Conservation (phyloP, 1,140 invertebrate genomes). For the Drosophila ironensis region DNA sequence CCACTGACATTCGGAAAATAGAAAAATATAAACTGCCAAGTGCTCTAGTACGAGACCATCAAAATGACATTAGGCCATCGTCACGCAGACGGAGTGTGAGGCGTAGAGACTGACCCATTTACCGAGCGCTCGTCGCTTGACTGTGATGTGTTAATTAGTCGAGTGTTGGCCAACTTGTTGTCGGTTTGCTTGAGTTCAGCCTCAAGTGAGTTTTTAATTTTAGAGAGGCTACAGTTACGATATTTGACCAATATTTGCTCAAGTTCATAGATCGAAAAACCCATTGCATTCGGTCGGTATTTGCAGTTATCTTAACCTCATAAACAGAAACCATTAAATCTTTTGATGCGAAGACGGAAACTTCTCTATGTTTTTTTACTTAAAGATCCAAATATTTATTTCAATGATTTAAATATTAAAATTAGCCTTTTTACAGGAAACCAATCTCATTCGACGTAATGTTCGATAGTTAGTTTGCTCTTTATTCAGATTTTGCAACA, state of each 20-base stretch:
- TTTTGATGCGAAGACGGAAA: too few species aligned
- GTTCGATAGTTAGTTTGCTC: too few species aligned
- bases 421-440: too few species aligned
- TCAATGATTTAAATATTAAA: too few species aligned
- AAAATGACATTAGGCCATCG: conserved; percentile 61
- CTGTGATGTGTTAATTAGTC: conserved; percentile 71
- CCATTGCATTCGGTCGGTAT: too few species aligned
- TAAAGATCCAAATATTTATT: too few species aligned
- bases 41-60: conserved; percentile 58
- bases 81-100: neutral
- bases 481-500: conserved; percentile 3
- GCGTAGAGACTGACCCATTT: conserved; percentile 43
- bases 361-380: too few species aligned
- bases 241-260: neutral
- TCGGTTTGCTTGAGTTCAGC: conserved; percentile 19
- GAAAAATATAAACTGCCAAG: neutral
- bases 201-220: conserved; percentile 1
- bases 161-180: conserved; percentile 37
- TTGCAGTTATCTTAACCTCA: too few species aligned
- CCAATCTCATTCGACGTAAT: too few species aligned
- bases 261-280: too few species aligned
- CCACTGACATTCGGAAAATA: neutral
- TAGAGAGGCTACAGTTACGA: neutral
- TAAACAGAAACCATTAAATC: too few species aligned
- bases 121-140: conserved; percentile 30